These are phyloP conservation scores for Saccopteryx leptura DNA, from an alignment of 2,113 vertebrate genomes.

Conservation along the genomic window DNA sequence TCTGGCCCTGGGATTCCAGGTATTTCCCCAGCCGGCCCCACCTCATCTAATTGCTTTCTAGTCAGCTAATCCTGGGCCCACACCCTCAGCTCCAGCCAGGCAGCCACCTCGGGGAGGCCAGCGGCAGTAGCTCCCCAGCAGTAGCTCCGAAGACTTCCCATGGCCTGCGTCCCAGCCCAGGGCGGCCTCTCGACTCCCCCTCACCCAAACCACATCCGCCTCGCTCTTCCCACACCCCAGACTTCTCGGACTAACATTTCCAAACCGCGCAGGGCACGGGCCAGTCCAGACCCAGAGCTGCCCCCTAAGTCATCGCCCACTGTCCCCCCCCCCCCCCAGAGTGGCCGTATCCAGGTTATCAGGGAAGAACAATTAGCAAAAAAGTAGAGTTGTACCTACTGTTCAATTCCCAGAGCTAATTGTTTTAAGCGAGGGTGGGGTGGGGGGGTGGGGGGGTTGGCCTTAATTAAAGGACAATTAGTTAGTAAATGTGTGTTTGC, in stretches of 20 bases:
- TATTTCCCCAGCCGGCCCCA: slow-evolving; percentile 82
- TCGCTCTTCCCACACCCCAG: slow-evolving; percentile 69
- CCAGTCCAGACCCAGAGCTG: slow-evolving; percentile 49
- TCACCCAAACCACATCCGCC: slow-evolving; percentile 84
- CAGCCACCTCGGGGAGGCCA: slow-evolving; percentile 75
- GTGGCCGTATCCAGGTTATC: background rate
- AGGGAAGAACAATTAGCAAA: slow-evolving; percentile 65
- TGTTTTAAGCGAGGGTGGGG: slow-evolving; percentile 76
- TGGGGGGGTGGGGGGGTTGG: background rate
- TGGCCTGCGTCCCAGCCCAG: slow-evolving; percentile 70
- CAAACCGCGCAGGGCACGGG: slow-evolving; percentile 47
- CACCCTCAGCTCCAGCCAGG: slow-evolving; percentile 79
- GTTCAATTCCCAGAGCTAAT: slow-evolving; percentile 79
- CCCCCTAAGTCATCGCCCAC: background rate
- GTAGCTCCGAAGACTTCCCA: slow-evolving; percentile 78
- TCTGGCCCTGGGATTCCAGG: slow-evolving; percentile 78
- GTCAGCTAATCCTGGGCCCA: slow-evolving; percentile 81
- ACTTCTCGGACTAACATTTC: slow-evolving; percentile 71
- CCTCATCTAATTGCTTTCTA: slow-evolving; percentile 84
- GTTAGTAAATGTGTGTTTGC: slow-evolving; percentile 76
- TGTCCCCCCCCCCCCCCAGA: background rate
- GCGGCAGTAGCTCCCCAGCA: slow-evolving; percentile 64
- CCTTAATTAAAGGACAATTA: slow-evolving; percentile 80
- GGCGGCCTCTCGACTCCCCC: slow-evolving; percentile 77
- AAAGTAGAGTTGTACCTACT: slow-evolving; percentile 59